Evolutionary conservation across 1,140 invertebrate genomes (phyloP), one percentile per base, ranked within the genome.

Genomic region (Achatina immaculata): DNA sequence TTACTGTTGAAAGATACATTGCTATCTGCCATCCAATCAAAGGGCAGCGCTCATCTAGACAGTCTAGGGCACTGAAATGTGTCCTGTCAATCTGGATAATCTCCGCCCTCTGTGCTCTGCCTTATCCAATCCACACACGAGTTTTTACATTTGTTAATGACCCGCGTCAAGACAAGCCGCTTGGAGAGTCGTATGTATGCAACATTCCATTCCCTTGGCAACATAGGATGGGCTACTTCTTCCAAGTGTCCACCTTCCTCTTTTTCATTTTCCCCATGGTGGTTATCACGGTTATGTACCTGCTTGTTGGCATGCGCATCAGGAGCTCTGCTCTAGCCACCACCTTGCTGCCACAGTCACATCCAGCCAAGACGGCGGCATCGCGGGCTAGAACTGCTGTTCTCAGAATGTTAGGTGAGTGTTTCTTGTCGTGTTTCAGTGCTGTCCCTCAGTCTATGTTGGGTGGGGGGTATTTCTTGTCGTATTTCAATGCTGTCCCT

Each of bases 1-100:
- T 99, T 91, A 99, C 97, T 0, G 94, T 98, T 7, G 98, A 99
- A 90, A 91, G 98, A 68, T 99, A 98, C 90, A 94, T 98, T 31
- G 97, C 96, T 24, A 98, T 99, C 84, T 98, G 97, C 90, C 95
- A 97, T 89, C 97, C 97, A 0, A 95, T 98, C 83, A 92, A 95
- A 85, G 95, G 95, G 0, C 96, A 97, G 88, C 96, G 95, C 0
- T 95, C 96, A 92, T 95, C 95, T 0, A 95, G 95, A 9, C 92
- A 97, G 55, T 94, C 95, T 65, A 92, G 96, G 42, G 95, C 96
- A 0, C 87, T 95, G n/a, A 93, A 94, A 43, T 95, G 97, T 69
- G 96, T 98, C 65, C 91, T 94, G 1, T 91, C 92, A 14, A 92
- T 96, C 19, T 98, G 97, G 97, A 86, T 95, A 0, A 86, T 96